A percentile compares a stretch with the other conserved stretches of the same genome.
phyloP scores from a whole-genome alignment of 2,797 vertebrate genomes.

The Gadopsis bispinosus region DNA sequence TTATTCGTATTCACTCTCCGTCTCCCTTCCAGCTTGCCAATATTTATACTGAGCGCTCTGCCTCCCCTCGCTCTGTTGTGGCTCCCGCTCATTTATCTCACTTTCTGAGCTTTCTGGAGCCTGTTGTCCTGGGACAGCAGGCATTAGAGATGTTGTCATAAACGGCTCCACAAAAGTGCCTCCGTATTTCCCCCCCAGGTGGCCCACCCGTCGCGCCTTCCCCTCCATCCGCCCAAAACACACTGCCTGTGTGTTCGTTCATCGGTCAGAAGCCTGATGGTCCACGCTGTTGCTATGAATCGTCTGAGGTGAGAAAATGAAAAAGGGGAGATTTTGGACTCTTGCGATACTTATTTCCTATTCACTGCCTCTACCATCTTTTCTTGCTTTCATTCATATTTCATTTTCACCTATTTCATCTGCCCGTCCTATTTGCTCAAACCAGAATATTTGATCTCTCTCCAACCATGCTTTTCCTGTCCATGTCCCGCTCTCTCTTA shows the following conservation, averaged over 20 bases:
- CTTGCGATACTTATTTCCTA: constrained; percentile 30
- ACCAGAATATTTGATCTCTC: constrained; percentile 8
- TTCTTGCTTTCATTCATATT: constrained; percentile 45
- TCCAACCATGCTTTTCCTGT: neutral
- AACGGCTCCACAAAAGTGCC: constrained; percentile 50
- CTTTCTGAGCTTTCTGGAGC: constrained; percentile 55
- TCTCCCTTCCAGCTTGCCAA: constrained; percentile 45
- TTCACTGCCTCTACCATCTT: constrained; percentile 30
- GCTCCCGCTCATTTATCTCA: constrained; percentile 69
- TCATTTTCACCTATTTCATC: constrained; percentile 35
- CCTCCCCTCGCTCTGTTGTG: constrained; percentile 40
- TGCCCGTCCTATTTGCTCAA: constrained; percentile 12
- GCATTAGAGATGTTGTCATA: constrained; percentile 55
- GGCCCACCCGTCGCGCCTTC: neutral
- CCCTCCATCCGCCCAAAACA: constrained; percentile 25
- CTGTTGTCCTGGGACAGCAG: constrained; percentile 49
- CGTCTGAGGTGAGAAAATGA: constrained; percentile 37
- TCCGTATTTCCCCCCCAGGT: constrained; percentile 17
- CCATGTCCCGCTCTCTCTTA: constrained; percentile 2
- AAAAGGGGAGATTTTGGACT: constrained; percentile 20
- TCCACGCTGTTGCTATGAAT: constrained; percentile 38
- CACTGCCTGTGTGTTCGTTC: constrained; percentile 19
- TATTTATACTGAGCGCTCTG: constrained; percentile 35
- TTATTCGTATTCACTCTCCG: constrained; percentile 50
- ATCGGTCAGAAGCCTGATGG: constrained; percentile 47